Conservation (phyloP, 2,888 invertebrate genomes). For the Drosophila colorata region DNA sequence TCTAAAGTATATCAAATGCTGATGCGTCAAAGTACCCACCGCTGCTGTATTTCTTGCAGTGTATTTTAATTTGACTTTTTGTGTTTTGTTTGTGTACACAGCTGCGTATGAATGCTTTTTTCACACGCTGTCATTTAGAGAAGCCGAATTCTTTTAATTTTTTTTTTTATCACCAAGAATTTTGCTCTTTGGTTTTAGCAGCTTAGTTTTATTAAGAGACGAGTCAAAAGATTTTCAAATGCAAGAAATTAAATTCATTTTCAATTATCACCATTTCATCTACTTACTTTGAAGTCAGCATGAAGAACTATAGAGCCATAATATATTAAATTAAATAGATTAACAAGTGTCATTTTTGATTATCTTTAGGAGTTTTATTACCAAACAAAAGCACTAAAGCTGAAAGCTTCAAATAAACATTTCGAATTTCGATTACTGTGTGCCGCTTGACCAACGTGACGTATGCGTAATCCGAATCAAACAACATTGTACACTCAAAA, state of each 20-base stretch:
- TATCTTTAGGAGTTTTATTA: background rate
- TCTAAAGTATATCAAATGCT: constrained; percentile 64
- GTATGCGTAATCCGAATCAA: constrained; percentile 38
- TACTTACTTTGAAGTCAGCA: no score
- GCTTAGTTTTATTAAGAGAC: constrained; percentile 14
- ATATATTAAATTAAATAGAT: no score
- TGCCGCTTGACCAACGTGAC: constrained; percentile 10
- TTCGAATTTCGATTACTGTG: constrained; percentile 1
- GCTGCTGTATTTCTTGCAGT: constrained; percentile 43
- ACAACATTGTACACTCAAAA: constrained; percentile 43
- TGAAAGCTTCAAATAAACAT: background rate
- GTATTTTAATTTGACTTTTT: constrained; percentile 56
- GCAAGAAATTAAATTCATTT: background rate
- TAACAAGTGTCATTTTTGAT: background rate
- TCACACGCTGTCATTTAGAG: constrained; percentile 67
- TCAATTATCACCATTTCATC: background rate
- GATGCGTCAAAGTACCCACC: constrained; percentile 24
- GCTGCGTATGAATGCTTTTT: constrained; percentile 67
- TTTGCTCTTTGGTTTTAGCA: constrained; percentile 1
- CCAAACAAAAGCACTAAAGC: no score
- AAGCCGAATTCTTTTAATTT: background rate
- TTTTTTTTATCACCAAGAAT: constrained; percentile 10
- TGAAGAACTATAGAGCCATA: no score
- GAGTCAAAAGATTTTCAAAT: background rate
- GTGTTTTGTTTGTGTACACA: constrained; percentile 57